These are phyloP conservation scores for Saimiri boliviensis DNA, from an alignment of 2,113 vertebrate genomes.

Conservation along the genomic window DNA sequence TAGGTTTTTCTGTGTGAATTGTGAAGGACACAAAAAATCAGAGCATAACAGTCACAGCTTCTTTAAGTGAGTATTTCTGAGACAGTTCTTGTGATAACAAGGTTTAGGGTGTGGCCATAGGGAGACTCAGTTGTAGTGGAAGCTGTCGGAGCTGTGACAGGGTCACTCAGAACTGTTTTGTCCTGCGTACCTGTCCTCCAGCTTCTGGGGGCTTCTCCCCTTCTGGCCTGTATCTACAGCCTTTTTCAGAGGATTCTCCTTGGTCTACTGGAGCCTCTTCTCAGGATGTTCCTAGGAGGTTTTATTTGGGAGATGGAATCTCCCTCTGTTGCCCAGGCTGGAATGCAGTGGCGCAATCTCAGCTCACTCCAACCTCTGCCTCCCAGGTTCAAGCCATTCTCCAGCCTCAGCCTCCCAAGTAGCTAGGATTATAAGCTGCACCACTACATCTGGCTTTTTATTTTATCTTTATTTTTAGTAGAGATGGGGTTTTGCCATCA, in stretches of 20 bases:
- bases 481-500: too few species aligned
- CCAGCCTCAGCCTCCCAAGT: too few species aligned
- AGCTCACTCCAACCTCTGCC: too few species aligned
- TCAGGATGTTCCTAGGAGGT: not conserved
- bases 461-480: too few species aligned
- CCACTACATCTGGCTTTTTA: too few species aligned
- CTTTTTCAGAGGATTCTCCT: not conserved
- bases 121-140: not conserved
- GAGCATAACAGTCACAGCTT: not conserved
- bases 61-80: not conserved
- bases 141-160: rapidly evolving
- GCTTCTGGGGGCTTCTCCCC: not conserved
- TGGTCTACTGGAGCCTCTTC: not conserved
- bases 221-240: too few species aligned
- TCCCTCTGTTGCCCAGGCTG: too few species aligned
- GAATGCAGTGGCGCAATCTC: too few species aligned
- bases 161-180: rapidly evolving
- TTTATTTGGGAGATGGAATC: too few species aligned
- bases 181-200: not conserved
- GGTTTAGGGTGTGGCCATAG: not conserved
- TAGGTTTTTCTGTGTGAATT: not conserved
- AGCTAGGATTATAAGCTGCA: too few species aligned
- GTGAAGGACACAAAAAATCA: not conserved
- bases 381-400: too few species aligned
- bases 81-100: not conserved